Evolutionary conservation across 2,888 invertebrate species (phyloP), one percentile per base, ranked within the genome.

Genomic region (Caenorhabditis sp.): DNA sequence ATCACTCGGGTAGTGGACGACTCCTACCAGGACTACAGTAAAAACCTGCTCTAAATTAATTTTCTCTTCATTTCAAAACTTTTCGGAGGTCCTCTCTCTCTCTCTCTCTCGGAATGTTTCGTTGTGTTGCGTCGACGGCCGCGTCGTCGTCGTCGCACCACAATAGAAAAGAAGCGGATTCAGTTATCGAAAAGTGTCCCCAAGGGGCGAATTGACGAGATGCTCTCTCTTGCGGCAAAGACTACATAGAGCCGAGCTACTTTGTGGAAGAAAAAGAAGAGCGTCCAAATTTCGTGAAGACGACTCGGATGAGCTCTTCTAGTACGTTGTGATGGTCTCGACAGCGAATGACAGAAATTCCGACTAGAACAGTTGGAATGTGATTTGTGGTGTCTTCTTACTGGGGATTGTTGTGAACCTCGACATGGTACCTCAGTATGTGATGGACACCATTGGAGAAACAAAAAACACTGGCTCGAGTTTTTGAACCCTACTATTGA

Each of bases 151-250:
- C 47, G 47, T 47, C 47, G 47, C 44, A 26, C 41, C 58, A 51
- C 76, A 75, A 75, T 56, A 81, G 69, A 47, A 51, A 73, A 82
- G 68, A 77, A 79, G 68, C 68, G 54, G 77, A 83, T 83, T 83
- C 83, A 83, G 83, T 83, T 83, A 83, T 83, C 73, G 77, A 82
- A 82, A 82, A 82, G 79, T 83, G 79, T 74, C 79, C 83, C 79
- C 83, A 74, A 79, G 83, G 83, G 83, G 77, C 73, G 64, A 49
- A 82, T 82, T 76, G 76, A 82, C 76, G 61, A 72, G 81, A 75
- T 76, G 70, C 75, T 81, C 69, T 81, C 69, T 81, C 69, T 81
- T 70, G 69, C 56, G 51, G 69, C 75, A 64, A 74, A 54, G 61
- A 51, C 61, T 59, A 49, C 41, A 74, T 63, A 51, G 64, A 76